A percentile compares a stretch with the other conserved stretches of the same genome.
phyloP scores from a whole-genome alignment of 2,113 vertebrate species.

The Sapajus apella region DNA sequence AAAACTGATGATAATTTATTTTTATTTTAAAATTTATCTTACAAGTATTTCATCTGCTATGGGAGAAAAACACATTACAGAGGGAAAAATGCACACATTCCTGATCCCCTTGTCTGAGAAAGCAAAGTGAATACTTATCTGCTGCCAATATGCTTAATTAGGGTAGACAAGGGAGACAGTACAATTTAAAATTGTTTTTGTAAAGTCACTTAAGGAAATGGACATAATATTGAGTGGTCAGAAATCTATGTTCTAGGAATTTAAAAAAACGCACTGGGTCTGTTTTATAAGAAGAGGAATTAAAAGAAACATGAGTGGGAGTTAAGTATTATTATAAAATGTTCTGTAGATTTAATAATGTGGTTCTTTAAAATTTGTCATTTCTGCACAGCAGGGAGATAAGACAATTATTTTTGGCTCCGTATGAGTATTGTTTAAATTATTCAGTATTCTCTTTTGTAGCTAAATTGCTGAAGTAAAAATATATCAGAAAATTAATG shows the following conservation, averaged over 20 bases:
- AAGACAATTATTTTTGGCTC: not conserved
- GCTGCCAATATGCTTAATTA: not conserved
- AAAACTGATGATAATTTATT: not conserved
- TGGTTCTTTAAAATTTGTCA: not conserved
- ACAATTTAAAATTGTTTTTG: slow-evolving; percentile 58
- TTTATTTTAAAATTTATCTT: slow-evolving; percentile 26
- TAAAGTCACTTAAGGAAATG: slow-evolving; percentile 38
- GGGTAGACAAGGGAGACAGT: slow-evolving; percentile 26
- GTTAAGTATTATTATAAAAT: not conserved
- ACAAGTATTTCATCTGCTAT: slow-evolving; percentile 10
- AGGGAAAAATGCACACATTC: slow-evolving; percentile 12
- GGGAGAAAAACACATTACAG: slow-evolving; percentile 37
- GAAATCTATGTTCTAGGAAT: not conserved
- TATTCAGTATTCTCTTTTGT: not conserved
- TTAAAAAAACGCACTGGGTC: not conserved
- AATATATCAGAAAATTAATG: not conserved
- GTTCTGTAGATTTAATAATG: not conserved
- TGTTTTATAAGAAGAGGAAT: slow-evolving; percentile 47
- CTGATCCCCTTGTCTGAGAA: not conserved
- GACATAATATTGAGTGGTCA: slow-evolving; percentile 37
- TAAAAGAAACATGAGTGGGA: slow-evolving; percentile 33
- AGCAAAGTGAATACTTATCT: slow-evolving; percentile 19
- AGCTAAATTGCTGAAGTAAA: not conserved
- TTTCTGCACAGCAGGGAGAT: not conserved
- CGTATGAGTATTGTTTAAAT: slow-evolving; percentile 13